These are phyloP conservation scores for Lordiphosa mommai DNA, from an alignment of 1,140 invertebrate species.

Conservation along the genomic window DNA sequence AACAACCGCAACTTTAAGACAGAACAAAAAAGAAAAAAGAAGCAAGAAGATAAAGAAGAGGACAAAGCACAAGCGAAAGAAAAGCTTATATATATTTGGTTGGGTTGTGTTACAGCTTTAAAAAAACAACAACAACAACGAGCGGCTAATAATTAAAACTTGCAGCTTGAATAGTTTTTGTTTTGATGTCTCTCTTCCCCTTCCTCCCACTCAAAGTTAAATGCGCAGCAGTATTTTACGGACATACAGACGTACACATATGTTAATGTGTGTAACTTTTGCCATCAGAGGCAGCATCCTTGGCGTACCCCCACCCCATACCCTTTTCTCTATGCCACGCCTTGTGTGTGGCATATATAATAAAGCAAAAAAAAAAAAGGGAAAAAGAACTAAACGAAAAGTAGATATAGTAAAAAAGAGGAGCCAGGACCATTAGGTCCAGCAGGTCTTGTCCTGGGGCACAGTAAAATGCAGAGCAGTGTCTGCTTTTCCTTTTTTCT, in stretches of 20 bases:
- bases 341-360: constrained; percentile 13
- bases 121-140: neutral
- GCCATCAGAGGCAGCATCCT: constrained; percentile 12
- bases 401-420: constrained; percentile 1
- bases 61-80: neutral
- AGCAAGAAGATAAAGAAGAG: neutral
- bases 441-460: constrained; percentile 1
- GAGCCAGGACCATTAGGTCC: neutral
- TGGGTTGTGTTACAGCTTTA: neutral
- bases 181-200: neutral
- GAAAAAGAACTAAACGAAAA: too few relatives aligned
- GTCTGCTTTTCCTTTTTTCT: neutral
- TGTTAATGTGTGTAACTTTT: neutral
- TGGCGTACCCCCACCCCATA: neutral
- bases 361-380: neutral
- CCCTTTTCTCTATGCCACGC: constrained; percentile 20
- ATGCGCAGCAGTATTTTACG: constrained; percentile 23
- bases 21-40: neutral
- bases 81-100: neutral
- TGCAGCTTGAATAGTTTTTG: constrained; percentile 23
- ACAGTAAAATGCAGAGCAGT: constrained; percentile 3
- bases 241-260: constrained; percentile 1
- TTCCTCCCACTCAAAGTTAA: constrained; percentile 22
- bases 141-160: constrained; percentile 52
- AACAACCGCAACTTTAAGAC: constrained; percentile 5